Conservation (phyloP, 2,113 vertebrate species). For the Copsychus sechellarum region DNA sequence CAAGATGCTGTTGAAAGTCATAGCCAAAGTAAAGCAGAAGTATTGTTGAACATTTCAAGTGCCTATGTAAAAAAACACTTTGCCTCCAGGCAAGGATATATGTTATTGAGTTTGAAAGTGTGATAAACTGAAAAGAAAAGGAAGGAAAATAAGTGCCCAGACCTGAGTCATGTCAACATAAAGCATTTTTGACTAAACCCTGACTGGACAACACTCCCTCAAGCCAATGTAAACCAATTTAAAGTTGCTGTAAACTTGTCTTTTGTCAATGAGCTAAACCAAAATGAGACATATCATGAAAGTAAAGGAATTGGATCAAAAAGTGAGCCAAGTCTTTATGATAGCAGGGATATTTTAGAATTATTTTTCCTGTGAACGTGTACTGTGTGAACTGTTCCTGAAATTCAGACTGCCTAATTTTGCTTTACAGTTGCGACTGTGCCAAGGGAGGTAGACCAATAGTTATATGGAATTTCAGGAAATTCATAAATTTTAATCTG, state of each 20-base stretch:
- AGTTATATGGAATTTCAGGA: neutral
- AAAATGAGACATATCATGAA: slow-evolving; percentile 8
- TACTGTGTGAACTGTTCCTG: neutral
- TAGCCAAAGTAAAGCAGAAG: slow-evolving; percentile 5
- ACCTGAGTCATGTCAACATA: slow-evolving; percentile 45
- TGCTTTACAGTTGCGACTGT: slow-evolving; percentile 12
- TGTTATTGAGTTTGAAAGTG: slow-evolving; percentile 23
- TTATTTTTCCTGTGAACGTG: neutral
- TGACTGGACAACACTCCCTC: slow-evolving; percentile 31
- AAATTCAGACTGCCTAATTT: slow-evolving; percentile 41
- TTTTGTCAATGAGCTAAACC: slow-evolving; percentile 34
- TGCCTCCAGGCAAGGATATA: neutral
- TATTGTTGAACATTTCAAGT: slow-evolving; percentile 10
- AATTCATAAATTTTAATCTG: slow-evolving; percentile 6
- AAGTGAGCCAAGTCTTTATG: slow-evolving; percentile 6
- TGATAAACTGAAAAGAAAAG: slow-evolving; percentile 43
- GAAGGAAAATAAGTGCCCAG: neutral
- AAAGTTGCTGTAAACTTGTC: slow-evolving; percentile 18
- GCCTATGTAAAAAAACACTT: neutral
- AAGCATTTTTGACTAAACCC: slow-evolving; percentile 28
- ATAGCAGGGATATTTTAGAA: slow-evolving; percentile 4
- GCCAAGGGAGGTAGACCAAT: neutral
- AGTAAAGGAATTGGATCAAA: neutral
- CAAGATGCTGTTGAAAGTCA: neutral
- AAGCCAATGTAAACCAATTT: slow-evolving; percentile 56